Evolutionary conservation across 2,888 invertebrate genomes (phyloP), one percentile per base, ranked within the genome.

Genomic region (Melanargia galathea): DNA sequence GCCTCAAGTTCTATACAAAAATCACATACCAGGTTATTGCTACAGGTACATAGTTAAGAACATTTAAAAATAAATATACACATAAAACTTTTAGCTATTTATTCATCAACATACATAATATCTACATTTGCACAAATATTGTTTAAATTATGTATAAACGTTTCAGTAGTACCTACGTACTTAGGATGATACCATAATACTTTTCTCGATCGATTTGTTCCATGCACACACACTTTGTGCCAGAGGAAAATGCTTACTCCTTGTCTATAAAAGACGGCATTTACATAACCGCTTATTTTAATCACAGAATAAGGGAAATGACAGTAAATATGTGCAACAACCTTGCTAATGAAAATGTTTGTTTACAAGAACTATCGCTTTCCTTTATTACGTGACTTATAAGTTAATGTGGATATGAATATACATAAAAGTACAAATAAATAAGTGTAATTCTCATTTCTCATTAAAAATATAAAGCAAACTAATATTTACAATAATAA

Each of bases 61-160:
- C n/a, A n/a, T n/a, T n/a, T 8, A 38, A 13, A 49, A 59, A 51
- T 59, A 40, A 58, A 40, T 7, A 4, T 73, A 72, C 73, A 68
- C 70, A 72, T 65, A 63, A 75, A 81, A 81, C 78, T 84, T 89
- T 89, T 87, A 84, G 83, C 87, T 90, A 90, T 91, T 91, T 91
- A 91, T 90, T 90, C 90, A 87, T 90, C 90, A 91, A 91, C 91
- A 90, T 91, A 90, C 87, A 87, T 90, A 86, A 88, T 91, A 90
- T 90, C 90, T 91, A 91, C 90, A 91, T 87, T 88, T 89, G 87
- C 89, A 89, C 89, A 90, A 87, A 85, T 86, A 85, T 81, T 35
- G 82, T 85, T 85, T 79, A 85, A 84, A 86, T 86, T 87, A 86
- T 78, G 11, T 38, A 38, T 40, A 84, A 81, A 85, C 82, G 83